A percentile compares a stretch with the other conserved stretches of the same genome.
These are phyloP conservation scores for Heliconius hortense DNA, from an alignment of 2,888 invertebrate species.

Conservation along the genomic window DNA sequence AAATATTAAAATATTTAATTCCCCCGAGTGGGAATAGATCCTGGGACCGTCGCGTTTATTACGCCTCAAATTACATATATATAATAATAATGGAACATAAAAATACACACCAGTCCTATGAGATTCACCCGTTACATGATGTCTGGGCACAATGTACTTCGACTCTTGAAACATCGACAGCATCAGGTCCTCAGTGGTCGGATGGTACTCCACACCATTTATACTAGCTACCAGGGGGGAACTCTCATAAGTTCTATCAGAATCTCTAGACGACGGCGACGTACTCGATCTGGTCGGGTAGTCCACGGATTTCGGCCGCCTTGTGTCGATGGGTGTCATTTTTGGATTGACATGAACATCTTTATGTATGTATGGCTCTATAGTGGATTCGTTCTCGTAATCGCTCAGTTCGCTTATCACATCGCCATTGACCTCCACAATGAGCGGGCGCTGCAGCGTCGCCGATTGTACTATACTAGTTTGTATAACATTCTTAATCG, in stretches of 20 bases:
- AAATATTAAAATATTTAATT: no score
- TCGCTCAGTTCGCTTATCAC: constrained; percentile 55
- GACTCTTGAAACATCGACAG: constrained; percentile 77
- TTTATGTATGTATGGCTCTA: constrained; percentile 75
- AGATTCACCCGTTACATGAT: constrained; percentile 69
- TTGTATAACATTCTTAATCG: constrained; percentile 57
- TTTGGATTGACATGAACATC: constrained; percentile 80
- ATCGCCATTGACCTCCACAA: constrained; percentile 71
- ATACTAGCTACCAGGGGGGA: constrained; percentile 75
- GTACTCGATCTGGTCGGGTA: constrained; percentile 55
- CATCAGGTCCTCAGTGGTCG: constrained; percentile 76
- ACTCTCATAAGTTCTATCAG: constrained; percentile 68
- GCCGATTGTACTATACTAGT: constrained; percentile 65
- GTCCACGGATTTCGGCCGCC: constrained; percentile 72
- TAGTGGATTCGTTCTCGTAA: constrained; percentile 61
- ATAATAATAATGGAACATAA: background rate
- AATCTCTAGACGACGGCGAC: constrained; percentile 52
- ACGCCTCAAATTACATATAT: no score
- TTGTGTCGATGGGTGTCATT: constrained; percentile 74
- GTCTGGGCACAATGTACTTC: constrained; percentile 71
- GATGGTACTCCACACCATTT: constrained; percentile 75
- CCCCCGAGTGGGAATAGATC: no score
- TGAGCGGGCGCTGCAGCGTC: constrained; percentile 67
- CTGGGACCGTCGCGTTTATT: background rate
- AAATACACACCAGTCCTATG: constrained; percentile 66